These are phyloP conservation scores for Imbricaverruca yamaguchii DNA, from an alignment of 2,888 invertebrate species.

Conservation along the genomic window DNA sequence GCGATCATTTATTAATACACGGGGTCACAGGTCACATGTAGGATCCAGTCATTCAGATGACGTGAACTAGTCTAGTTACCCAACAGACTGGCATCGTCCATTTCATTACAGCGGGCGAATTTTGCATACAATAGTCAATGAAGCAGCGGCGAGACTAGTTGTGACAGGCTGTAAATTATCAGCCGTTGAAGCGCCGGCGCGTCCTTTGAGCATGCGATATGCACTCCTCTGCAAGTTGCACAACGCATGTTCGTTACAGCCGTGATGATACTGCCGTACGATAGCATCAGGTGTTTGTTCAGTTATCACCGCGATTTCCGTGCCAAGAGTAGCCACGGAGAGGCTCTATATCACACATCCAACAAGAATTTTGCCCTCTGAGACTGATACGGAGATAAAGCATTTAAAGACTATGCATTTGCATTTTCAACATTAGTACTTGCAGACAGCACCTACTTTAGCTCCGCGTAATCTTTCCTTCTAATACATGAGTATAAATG, in stretches of 20 bases:
- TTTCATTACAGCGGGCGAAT: not conserved
- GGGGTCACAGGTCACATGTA: too few species aligned
- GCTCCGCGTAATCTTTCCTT: too few species aligned
- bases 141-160: not conserved
- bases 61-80: too few species aligned
- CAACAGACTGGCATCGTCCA: not conserved
- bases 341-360: too few species aligned
- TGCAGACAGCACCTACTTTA: too few species aligned
- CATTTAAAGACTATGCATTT: too few species aligned
- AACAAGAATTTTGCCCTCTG: too few species aligned
- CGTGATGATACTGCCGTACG: not conserved
- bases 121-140: constrained; percentile 16
- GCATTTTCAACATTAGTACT: too few species aligned
- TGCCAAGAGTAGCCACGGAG: too few species aligned
- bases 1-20: not conserved
- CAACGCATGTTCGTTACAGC: not conserved
- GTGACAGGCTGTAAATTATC: not conserved
- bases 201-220: not conserved
- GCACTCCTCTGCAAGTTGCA: not conserved
- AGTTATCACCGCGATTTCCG: not conserved
- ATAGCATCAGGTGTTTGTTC: not conserved
- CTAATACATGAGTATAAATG: too few species aligned
- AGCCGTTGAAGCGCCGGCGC: not conserved
- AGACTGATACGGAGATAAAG: too few species aligned
- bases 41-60: too few species aligned